Evolutionary conservation across 2,113 vertebrate species (phyloP).

Genomic region (Trinectes maculatus): DNA sequence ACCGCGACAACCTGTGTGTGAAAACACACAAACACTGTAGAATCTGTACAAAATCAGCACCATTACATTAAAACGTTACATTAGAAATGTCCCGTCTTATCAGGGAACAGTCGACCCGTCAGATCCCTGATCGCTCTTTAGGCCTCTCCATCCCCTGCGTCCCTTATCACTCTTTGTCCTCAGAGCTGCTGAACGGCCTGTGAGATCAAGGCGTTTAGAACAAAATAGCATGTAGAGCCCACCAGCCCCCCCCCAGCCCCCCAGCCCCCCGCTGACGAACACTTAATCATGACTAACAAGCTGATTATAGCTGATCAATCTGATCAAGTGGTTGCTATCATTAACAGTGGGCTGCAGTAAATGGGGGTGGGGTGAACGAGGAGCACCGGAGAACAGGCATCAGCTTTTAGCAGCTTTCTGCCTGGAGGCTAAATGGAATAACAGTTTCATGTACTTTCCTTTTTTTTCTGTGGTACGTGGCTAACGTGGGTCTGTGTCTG

Average conservation of each 20-base stretch:
- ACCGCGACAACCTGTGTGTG: no score
- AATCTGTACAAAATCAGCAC: no score
- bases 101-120: constrained; percentile 24
- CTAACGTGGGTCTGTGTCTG: no score
- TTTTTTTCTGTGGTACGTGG: neutral
- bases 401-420: neutral
- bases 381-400: neutral
- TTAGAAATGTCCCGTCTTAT: constrained; percentile 10
- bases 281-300: constrained; percentile 65
- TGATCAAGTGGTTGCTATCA: constrained; percentile 38
- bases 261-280: neutral
- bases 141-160: constrained; percentile 44
- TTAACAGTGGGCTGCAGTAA: constrained; percentile 21
- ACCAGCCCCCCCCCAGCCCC: neutral
- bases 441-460: neutral
- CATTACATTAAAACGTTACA: no score
- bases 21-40: no score
- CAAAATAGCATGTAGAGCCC: constrained; percentile 11
- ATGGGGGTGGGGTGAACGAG: neutral
- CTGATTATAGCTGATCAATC: constrained; percentile 73
- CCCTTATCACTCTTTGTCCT: constrained; percentile 59
- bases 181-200: constrained; percentile 37
- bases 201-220: constrained; percentile 52
- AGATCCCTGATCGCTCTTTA: constrained; percentile 50
- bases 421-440: neutral